Evolutionary conservation across 2,113 vertebrate genomes (phyloP).

Genomic region (Scatophagus argus): DNA sequence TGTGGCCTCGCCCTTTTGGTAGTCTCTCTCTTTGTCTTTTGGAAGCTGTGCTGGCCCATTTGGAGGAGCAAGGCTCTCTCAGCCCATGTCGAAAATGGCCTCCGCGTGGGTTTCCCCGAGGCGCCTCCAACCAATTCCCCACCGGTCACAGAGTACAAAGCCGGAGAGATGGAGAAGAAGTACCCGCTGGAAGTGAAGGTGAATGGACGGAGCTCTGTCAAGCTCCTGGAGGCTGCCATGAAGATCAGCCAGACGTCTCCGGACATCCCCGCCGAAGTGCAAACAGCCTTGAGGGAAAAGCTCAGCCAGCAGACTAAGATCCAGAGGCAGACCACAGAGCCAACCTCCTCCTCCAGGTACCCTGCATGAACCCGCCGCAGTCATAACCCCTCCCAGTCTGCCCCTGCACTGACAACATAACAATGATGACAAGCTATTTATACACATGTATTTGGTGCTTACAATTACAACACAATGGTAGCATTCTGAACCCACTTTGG

Average conservation of each 20-base stretch:
- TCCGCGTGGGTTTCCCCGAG: constrained; percentile 85
- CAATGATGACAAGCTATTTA: neutral
- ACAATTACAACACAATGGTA: neutral
- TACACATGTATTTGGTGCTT: neutral
- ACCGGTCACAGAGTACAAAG: constrained; percentile 49
- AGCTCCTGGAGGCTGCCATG: constrained; percentile 92
- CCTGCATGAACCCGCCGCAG: neutral
- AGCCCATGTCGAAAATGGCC: constrained; percentile 80
- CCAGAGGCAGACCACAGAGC: constrained; percentile 97
- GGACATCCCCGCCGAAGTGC: constrained; percentile 97
- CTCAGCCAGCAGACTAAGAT: constrained; percentile 92
- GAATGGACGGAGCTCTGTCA: constrained; percentile 86
- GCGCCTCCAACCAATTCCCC: constrained; percentile 73
- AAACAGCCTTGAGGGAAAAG: constrained; percentile 91
- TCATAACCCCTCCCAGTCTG: neutral
- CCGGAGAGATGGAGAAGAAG: constrained; percentile 85
- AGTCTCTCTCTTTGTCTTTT: constrained; percentile 98
- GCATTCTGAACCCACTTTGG: neutral
- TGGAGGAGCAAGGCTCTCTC: constrained; percentile 94
- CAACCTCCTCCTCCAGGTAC: constrained; percentile 96
- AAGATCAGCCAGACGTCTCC: constrained; percentile 99
- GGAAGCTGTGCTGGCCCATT: constrained; percentile 98
- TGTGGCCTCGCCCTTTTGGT: constrained; percentile 95
- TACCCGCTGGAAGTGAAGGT: constrained; percentile 84
- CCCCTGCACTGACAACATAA: neutral